Percentiles rank a stretch among this genome's conserved stretches.
Conservation (phyloP, 2,113 vertebrate species). For the Telmatochromis brichardi region DNA sequence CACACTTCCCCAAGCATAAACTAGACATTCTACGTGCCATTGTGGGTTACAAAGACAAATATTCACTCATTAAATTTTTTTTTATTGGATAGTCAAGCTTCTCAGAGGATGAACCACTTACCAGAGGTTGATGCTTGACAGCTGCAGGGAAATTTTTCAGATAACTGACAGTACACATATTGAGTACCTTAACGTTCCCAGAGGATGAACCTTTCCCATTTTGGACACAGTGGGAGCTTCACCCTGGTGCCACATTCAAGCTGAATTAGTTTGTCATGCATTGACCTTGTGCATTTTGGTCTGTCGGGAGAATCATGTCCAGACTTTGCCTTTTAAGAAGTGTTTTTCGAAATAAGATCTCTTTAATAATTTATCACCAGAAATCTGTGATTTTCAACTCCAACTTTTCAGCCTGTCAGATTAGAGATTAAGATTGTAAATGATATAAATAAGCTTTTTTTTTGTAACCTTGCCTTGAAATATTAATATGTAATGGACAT, state of each 20-base stretch:
- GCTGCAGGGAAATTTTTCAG: background rate
- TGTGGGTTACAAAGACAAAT: background rate
- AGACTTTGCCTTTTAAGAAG: background rate
- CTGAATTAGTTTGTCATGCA: background rate
- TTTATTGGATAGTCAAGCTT: background rate
- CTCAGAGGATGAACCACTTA: background rate
- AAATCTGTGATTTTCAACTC: background rate
- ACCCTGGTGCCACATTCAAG: background rate
- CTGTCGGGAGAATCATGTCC: background rate
- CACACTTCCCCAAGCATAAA: background rate
- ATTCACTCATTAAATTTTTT: background rate
- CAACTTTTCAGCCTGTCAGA: background rate
- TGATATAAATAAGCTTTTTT: fast-evolving
- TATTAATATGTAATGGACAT: background rate
- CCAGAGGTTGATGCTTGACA: background rate
- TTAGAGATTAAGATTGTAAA: background rate
- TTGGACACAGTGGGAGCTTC: background rate
- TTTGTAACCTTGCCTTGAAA: background rate
- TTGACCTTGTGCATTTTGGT: background rate
- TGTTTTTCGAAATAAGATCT: background rate
- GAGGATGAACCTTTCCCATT: background rate
- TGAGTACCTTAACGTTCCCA: background rate
- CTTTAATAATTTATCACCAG: background rate
- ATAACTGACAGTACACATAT: background rate
- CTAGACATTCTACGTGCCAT: background rate